Base-by-base conservation (phyloP, 2,113 vertebrate species). In the Psophia crepitans region DNA sequence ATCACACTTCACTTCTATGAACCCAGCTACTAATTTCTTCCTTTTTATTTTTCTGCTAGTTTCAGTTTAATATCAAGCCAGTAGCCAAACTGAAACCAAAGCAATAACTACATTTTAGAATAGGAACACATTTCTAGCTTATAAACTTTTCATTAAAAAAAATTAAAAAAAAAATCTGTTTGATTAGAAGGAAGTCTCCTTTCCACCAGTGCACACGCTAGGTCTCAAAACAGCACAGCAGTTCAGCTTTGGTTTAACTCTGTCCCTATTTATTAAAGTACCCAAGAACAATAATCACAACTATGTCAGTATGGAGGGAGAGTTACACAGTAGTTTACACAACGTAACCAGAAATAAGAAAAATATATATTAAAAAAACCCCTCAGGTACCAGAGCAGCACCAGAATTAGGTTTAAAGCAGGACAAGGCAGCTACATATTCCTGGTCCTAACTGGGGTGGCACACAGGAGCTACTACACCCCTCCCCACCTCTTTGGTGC, bases 261-360 rank as follows among this genome's bases (percentile, higher is more conserved):
- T 18, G 7, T 8, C 10, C 43, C 30, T 48, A 5, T 4, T 81
- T 54, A 70, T 14, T 56, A 8, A 43, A 51, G 28, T 1, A 82
- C 4, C 4, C 39, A 32, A 61, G 32, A 58, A 35, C 11, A 53
- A 79, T 32, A 64, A 46, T 1, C 6, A 61, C 61, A 44, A 21
- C 41, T 13, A 39, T 1, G 0, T 8, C 39, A 46, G 28, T 3
- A 26, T 8, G 41, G 4, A 7, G 0, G 1, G 5, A 22, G 6
- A 74, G 19, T 54, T 44, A 58, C 11, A 33, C 6, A 56, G 8
- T 1, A 27, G 2, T 28, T 4, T 14, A 57, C 3, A 23, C 0
- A 2, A 11, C 0, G 3, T 5, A 65, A 5, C 6, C 14, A 65
- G 21, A 81, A 74, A 4, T 23, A 16, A 44, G 27, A 12, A 54